Base-by-base conservation (phyloP, 2,113 vertebrate species). In the Acanthisitta chloris region DNA sequence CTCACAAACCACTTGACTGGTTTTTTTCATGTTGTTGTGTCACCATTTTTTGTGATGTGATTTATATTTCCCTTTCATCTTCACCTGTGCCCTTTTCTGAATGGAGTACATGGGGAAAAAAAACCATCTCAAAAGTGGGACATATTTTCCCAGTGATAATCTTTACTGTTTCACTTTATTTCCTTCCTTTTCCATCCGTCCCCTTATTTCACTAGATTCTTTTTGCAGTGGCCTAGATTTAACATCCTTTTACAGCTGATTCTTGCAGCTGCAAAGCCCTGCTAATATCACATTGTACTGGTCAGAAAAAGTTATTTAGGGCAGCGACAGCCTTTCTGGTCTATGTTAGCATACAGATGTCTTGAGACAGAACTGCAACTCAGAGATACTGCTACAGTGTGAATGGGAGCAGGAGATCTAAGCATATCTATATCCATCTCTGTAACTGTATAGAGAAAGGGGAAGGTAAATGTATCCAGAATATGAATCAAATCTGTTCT, bases 151-250 rank as follows among this genome's bases (percentile, higher is more conserved):
- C 55, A 84, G 48, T 31, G 40, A 78, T 74, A 72, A 82, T 74
- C 69, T 83, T 96, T 7, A 51, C 67, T 46, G 40, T 58, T 88
- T 92, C 43, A 25, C 71, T 91, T 90, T 72, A 65, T 66, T 81
- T 67, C 55, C 81, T 90, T 78, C 55, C 66, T 58, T 83, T 82
- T 23, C 59, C 16, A 66, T 64, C 55, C 40, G 31, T 88, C 45
- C 61, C 29, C 76, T 86, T 93, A 74, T 67, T 96, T 93, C 93
- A 78, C 67, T 24, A 34, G 79, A 67, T 65, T 78, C 88, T 90
- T 88, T 88, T 92, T 54, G 59, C 93, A 64, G 90, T 96, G 93
- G 76, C 95, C 96, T 95, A 96, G 90, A 94, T 96, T 93, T 92
- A 84, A 70, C 80, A 88, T 78, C 92, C 72, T 92, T 93, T 92